These are phyloP conservation scores for Drosophila lacicola DNA, from an alignment of 2,888 invertebrate species.

Conservation along the genomic window DNA sequence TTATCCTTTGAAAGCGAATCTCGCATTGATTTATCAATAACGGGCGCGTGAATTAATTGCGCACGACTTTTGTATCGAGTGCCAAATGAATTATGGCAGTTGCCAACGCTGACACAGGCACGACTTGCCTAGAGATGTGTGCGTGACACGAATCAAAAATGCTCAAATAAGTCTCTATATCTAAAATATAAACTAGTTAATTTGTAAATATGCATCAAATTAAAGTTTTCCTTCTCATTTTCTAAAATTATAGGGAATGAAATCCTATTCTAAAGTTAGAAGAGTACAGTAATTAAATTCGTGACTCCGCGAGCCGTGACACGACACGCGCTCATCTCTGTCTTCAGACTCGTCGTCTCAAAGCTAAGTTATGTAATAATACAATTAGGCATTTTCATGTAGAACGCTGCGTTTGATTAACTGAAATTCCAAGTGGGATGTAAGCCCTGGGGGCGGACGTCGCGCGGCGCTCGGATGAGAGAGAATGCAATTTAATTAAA, in stretches of 20 bases:
- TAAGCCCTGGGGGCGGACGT: constrained; percentile 5
- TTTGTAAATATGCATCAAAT: no score
- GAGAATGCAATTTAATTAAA: constrained; percentile 79
- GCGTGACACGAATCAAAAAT: constrained; percentile 13
- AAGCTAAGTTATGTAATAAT: constrained; percentile 66
- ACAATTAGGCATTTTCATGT: constrained; percentile 77
- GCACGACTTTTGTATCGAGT: constrained; percentile 70
- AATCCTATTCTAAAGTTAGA: no score
- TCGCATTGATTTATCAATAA: constrained; percentile 73
- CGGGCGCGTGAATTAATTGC: constrained; percentile 72
- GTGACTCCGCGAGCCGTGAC: background rate
- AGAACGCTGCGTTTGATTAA: constrained; percentile 73
- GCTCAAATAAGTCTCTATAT: background rate
- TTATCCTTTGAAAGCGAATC: constrained; percentile 67
- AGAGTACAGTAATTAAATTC: no score
- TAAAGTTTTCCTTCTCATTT: no score
- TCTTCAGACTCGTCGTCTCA: background rate
- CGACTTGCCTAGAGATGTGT: constrained; percentile 5
- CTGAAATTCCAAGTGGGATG: constrained; percentile 57
- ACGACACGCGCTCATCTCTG: constrained; percentile 4
- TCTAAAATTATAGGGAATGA: no score
- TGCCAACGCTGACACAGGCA: constrained; percentile 16
- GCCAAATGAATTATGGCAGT: constrained; percentile 62
- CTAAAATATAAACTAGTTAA: no score
- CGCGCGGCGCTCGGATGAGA: constrained; percentile 15